Conservation (phyloP, 53 echinoderm and acorn worm genomes). For the Actinopyga echinites region DNA sequence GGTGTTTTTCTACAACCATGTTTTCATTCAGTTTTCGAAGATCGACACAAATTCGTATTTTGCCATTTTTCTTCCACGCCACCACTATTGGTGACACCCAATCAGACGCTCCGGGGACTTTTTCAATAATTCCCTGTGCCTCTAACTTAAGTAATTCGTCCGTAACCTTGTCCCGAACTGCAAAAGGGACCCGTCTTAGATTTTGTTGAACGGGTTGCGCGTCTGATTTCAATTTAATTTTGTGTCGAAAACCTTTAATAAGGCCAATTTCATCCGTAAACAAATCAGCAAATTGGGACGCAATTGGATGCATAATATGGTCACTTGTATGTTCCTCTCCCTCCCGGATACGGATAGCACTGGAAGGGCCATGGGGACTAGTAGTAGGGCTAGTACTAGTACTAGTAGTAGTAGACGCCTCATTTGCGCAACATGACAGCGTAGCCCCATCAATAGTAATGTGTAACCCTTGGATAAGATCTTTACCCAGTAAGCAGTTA, state of each 20-base stretch:
- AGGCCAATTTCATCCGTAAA: background rate
- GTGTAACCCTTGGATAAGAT: slow-evolving; percentile 1
- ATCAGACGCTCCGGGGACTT: slow-evolving; percentile 2
- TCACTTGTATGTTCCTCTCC: too few relatives aligned
- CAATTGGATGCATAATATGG: background rate
- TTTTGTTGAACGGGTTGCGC: slow-evolving; percentile 4
- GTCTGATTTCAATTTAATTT: background rate
- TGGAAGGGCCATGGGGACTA: background rate
- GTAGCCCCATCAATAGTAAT: slow-evolving; percentile 7
- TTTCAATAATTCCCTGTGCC: slow-evolving; percentile 29
- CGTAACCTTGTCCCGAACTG: slow-evolving; percentile 42
- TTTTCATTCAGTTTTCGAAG: slow-evolving; percentile 65
- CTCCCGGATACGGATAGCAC: background rate
- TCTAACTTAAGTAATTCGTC: slow-evolving; percentile 56
- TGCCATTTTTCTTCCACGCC: slow-evolving; percentile 39
- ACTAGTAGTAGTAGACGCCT: background rate
- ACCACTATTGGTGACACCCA: slow-evolving; percentile 6
- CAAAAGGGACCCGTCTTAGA: background rate
- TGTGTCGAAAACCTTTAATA: slow-evolving; percentile 14
- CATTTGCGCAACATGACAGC: background rate
- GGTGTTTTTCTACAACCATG: slow-evolving; percentile 56
- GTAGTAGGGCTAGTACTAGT: background rate
- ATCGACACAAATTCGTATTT: slow-evolving; percentile 54
- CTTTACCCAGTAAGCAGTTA: background rate
- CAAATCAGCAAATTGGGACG: background rate